Base-by-base conservation (phyloP, 2,113 vertebrate genomes). In the Girardinichthys multiradiatus region DNA sequence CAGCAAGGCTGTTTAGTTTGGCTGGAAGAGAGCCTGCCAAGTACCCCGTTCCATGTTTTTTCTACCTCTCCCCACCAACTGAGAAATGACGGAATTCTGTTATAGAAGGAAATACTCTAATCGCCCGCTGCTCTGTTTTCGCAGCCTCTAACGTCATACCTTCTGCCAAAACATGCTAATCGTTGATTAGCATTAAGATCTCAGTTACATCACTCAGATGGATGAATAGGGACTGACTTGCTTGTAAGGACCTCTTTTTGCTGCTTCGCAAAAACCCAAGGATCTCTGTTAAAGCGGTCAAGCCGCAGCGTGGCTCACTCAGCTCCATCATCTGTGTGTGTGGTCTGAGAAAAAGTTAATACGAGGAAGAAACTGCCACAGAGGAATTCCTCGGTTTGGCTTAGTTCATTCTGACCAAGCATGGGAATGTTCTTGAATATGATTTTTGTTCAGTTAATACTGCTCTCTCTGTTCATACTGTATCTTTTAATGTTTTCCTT, bases 1-100 rank as follows among this genome's bases (percentile, higher is more conserved):
- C 79, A 70, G 79, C 57, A 29, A 59, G 63, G 54, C n/a, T 86
- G 81, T 88, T 91, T 88, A 86, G 85, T 89, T 91, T 92, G 90
- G 83, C 83, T 80, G 17, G 59, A 45, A 68, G 58, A n/a, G 27
- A 29, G 61, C 67, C 79, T 81, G 74, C 79, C 68, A 81, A 69
- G 66, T 28, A 64, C 62, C 79, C 62, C 17, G 33, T 61, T 69
- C 62, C 68, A 2, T 60, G n/a, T 64, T 86, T 82, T 72, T 64
- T 5, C 27, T 64, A n/a, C 21, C 12, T 51, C 70, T 69, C 48
- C 42, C 29, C 24, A 30, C 68, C 26, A 70, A 54, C 27, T 70
- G 37, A 63, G 67, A 81, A 76, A 84, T 59, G 65, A 75, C 67
- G 64, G 28, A 75, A 48, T 74, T 54, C 58, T 65, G 74, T 81